Evolutionary conservation across 1,140 invertebrate genomes (phyloP), one percentile per base, ranked within the genome.

Genomic region (Radopholus similis): DNA sequence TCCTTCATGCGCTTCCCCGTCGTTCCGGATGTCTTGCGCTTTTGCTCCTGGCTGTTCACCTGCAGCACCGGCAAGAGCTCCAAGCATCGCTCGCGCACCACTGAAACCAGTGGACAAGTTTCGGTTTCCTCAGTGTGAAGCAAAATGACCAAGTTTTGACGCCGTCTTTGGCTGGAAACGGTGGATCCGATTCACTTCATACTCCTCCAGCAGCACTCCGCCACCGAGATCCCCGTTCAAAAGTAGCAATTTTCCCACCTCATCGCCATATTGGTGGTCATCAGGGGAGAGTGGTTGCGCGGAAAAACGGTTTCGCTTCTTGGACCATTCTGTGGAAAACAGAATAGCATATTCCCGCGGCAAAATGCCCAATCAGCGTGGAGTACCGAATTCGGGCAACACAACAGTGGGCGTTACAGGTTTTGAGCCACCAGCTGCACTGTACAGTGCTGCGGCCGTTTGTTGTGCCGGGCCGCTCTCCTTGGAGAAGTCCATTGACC

Each of bases 121-220:
- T 42, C 40, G 21, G 40, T n/a, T n/a, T n/a, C 28, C 23, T 23
- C 21, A 42, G 8, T 60, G 18, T 47, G 0, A 38, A 23, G 44
- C 9, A 38, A n/a, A 44, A 47, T 11, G 11, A 62, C 59, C 59
- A 4, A 62, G 32, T 30, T 28, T 9, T 21, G 34, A 28, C 28
- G 18, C 23, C 21, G 40, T 62, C 32, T 62, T 62, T 21, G 59
- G 59, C 34, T 62, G 26, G 30, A 62, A 62, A 32, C 59, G 40
- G n/a, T 49, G 40, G 8, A 51, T 47, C 47, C 49, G 40, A n/a
- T 49, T 47, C 40, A 62, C 59, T 18, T 26, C 28, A 34, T 51
- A 62, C 32, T 62, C 34, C 8, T 26, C 40, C 37, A 62, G 47
- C 23, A 49, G 26, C 21, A 18, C 6, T 32, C 37, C 58, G 15